Percentiles rank a stretch among this genome's conserved stretches.
Evolutionary conservation across 2,113 vertebrate genomes (phyloP).

Genomic region (Pholis gunnellus): DNA sequence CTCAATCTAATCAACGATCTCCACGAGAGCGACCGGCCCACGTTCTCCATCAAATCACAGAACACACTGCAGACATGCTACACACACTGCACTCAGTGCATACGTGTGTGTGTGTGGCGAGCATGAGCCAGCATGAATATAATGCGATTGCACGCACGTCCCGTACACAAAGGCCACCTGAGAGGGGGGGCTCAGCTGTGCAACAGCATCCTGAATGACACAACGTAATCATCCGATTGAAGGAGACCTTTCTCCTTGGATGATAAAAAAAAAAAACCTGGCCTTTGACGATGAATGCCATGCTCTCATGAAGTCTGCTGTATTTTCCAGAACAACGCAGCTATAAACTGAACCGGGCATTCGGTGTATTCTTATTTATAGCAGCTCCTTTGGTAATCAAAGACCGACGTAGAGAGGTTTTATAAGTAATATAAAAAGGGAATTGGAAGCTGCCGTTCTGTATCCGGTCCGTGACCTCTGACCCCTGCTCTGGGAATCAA

Average conservation of each 20-base stretch:
- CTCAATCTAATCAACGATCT: constrained; percentile 70
- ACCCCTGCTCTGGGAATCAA: neutral
- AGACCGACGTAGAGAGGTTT: neutral
- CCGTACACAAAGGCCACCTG: constrained; percentile 50
- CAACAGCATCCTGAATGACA: constrained; percentile 60
- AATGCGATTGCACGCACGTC: constrained; percentile 62
- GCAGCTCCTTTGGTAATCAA: constrained; percentile 5
- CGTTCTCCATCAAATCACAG: constrained; percentile 70
- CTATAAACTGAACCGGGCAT: constrained; percentile 25
- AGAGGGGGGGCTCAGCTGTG: constrained; percentile 77
- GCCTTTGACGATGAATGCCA: constrained; percentile 58
- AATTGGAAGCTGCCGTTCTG: neutral
- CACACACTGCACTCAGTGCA: constrained; percentile 3
- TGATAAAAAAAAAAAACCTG: constrained; percentile 71
- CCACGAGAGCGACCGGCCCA: constrained; percentile 35
- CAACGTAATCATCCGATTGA: constrained; percentile 69
- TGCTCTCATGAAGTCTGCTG: constrained; percentile 2
- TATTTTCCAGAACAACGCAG: neutral
- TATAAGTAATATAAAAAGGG: neutral
- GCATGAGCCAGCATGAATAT: constrained; percentile 25
- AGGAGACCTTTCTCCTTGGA: constrained; percentile 57
- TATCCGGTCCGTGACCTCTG: neutral
- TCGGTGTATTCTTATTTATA: neutral
- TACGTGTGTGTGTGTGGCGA: neutral
- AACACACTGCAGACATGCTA: constrained; percentile 28